Base-by-base conservation (phyloP, 1,140 invertebrate genomes). In the Bombyx mori region DNA sequence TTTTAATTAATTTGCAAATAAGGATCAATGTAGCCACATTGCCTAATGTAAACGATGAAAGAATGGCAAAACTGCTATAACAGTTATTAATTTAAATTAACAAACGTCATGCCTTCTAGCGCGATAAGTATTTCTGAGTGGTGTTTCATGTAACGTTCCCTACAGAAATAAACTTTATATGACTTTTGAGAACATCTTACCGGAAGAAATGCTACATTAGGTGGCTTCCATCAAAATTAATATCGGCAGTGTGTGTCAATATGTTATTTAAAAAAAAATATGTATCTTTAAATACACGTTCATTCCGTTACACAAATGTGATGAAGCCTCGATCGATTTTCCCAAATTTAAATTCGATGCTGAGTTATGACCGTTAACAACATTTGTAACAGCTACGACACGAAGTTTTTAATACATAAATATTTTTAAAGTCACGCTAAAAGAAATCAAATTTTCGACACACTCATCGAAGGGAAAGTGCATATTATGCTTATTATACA, bases 381-480 rank as follows among this genome's bases (percentile, higher is more conserved):
- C 2, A 35, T 35, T 35, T 35, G 26, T 35, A 35, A 35, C 26
- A 35, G 4, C 2, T 5, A 3, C 26, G 4, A 35, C 26, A 35
- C 26, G 26, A 35, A 35, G 26, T 35, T 35, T 35, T 35, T 35
- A 35, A 35, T 35, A 35, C 26, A 35, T 35, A 35, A 35, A 35
- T 35, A 35, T 35, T 35, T 35, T 35, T 35, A 35, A 3, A 35
- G 26, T 35, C 26, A 9, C 45, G 8, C 45, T 46, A 46, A 46
- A 46, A 46, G 8, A 9, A 46, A 46, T 3, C 8, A 46, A 46
- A 12, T 46, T 46, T 46, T 46, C 8, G 45, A 46, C 45, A 46
- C 2, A 46, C 45, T 22, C 58, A 74, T 64, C 63, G 61, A 67
- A 69, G 76, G 73, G 82, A 85, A 85, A 82, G 82, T 78, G 46